phyloP scores from a whole-genome alignment of 2,888 invertebrate genomes.

The Diarsia rubi region DNA sequence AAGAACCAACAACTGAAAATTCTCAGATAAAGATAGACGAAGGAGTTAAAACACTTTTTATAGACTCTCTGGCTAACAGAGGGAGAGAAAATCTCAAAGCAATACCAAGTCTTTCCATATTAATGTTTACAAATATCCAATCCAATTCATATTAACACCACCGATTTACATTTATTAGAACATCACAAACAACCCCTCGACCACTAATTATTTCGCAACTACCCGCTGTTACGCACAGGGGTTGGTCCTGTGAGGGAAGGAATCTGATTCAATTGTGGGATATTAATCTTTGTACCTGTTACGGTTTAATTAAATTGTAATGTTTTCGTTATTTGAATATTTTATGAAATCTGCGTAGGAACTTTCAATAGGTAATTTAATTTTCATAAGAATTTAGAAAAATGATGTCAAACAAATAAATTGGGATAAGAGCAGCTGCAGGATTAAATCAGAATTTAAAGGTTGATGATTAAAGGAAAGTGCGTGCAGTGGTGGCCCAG shows the following conservation, averaged over 20 bases:
- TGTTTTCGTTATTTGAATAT: not conserved
- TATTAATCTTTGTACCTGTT: conserved; percentile 53
- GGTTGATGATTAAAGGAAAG: too few species aligned
- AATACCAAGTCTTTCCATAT: not conserved
- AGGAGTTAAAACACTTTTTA: not conserved
- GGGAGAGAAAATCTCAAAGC: not conserved
- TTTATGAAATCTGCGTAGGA: not conserved
- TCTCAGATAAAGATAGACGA: not conserved
- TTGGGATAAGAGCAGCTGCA: too few species aligned
- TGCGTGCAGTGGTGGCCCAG: too few species aligned
- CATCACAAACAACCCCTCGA: conserved; percentile 27
- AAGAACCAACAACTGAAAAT: not conserved
- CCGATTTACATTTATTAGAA: conserved; percentile 26
- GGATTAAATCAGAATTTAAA: too few species aligned
- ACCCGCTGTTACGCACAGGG: conserved; percentile 44
- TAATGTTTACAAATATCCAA: not conserved
- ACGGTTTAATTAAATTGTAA: conserved; percentile 40
- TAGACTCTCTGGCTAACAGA: not conserved
- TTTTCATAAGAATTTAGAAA: too few species aligned
- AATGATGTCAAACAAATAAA: too few species aligned
- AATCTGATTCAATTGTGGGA: conserved; percentile 32
- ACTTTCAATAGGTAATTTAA: too few species aligned
- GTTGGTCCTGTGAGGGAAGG: conserved; percentile 30
- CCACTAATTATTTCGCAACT: conserved; percentile 58
- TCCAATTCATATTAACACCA: not conserved